phyloP scores from a whole-genome alignment of 2,888 invertebrate genomes.

The Cryptocephalus primarius region DNA sequence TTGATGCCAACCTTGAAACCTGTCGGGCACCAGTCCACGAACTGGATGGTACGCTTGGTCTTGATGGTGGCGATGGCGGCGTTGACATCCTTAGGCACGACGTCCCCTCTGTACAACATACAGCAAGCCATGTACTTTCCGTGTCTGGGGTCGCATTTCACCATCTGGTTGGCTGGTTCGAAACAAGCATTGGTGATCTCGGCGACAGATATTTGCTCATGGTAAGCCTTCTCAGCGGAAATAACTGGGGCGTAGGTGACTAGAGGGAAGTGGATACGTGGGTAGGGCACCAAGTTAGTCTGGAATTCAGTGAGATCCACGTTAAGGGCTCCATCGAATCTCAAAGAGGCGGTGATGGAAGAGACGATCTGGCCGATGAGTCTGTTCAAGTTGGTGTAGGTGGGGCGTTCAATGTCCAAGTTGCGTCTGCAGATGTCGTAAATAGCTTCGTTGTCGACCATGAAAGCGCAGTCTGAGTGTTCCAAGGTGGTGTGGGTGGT shows the following conservation, averaged over 20 bases:
- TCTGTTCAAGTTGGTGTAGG: constrained; percentile 92
- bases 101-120: constrained; percentile 67
- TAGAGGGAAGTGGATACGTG: constrained; percentile 91
- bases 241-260: constrained; percentile 88
- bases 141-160: constrained; percentile 85
- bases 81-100: constrained; percentile 88
- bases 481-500: constrained; percentile 93
- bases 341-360: constrained; percentile 84
- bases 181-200: constrained; percentile 95
- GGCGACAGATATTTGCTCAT: constrained; percentile 81
- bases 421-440: constrained; percentile 91
- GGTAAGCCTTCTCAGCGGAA: constrained; percentile 89
- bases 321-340: constrained; percentile 88
- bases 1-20: constrained; percentile 79
- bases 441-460: constrained; percentile 86
- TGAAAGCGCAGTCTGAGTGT: constrained; percentile 94
- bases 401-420: constrained; percentile 89
- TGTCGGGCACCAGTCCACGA: constrained; percentile 85
- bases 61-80: constrained; percentile 92
- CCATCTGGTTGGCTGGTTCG: constrained; percentile 94
- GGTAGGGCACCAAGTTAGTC: constrained; percentile 91
- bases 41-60: constrained; percentile 88
- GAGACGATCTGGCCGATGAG: constrained; percentile 92
- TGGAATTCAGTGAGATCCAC: constrained; percentile 93
- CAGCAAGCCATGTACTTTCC: constrained; percentile 95